Evolutionary conservation across 2,113 vertebrate species (phyloP), one percentile per base, ranked within the genome.

Genomic region (Charina bottae): DNA sequence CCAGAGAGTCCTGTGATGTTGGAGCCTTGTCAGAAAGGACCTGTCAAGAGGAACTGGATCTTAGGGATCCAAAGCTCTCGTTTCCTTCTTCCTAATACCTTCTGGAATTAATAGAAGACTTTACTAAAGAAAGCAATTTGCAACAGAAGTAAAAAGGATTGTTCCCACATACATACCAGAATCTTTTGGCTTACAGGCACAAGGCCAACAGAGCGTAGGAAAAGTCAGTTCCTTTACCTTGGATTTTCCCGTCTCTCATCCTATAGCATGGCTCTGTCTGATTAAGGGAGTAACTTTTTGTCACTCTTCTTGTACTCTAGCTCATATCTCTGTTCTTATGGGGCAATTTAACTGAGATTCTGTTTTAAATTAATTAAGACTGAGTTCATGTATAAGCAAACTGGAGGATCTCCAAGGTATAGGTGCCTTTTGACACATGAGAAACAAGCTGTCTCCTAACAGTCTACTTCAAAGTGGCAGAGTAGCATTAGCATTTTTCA

Each of bases 291-390:
- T 72, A 17, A 72, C 42, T 46, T 72, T 49, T 37, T 11, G 13
- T 64, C 62, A 49, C 26, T 54, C 24, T 87, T 83, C 68, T 64
- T 37, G 55, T 88, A 21, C 7, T 42, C 90, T 62, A 86, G 83
- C 59, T 72, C 26, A 23, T n/a, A 12, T 88, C 89, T 93, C 15
- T 93, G 89, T 72, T 89, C 19, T 88, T 93, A 90, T 94, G 62
- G 54, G 93, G 90, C 94, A 93, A 83, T 37, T 91, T 93, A 91
- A 94, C 68, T 58, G 92, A 90, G 94, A 88, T 0, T 59, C 92
- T 92, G 83, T 96, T 96, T 94, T 95, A 93, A 93, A 95, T 97
- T 97, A 95, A 97, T 96, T 95, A 96, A 94, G 95, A 95, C 95
- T 95, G 93, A 94, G 95, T 94, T 96, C 93, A 93, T 97, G 64